A percentile compares a stretch with the other conserved stretches of the same genome.
Conservation (phyloP, 1,140 invertebrate species). For the Babylonia areolata region DNA sequence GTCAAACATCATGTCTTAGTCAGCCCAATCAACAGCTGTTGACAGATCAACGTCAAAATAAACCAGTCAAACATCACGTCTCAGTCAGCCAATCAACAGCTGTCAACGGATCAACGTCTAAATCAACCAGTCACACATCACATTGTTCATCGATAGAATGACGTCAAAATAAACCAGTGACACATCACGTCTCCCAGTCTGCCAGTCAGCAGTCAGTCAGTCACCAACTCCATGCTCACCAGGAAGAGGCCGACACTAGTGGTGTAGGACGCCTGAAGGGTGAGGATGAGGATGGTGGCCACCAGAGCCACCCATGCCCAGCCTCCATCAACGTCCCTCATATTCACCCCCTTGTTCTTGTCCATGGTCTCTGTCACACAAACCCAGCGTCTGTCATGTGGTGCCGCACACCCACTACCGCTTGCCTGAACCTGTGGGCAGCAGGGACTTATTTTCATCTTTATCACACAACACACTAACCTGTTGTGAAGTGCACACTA, state of each 20-base stretch:
- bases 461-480: not conserved
- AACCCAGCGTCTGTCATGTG: too few species aligned
- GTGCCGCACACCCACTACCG: not conserved
- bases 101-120: not conserved
- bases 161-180: too few species aligned
- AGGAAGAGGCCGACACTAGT: conserved; percentile 23
- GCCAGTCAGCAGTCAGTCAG: not conserved
- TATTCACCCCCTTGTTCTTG: not conserved
- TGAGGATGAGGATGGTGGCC: conserved; percentile 19
- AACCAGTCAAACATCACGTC: too few species aligned
- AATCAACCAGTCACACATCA: not conserved
- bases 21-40: too few species aligned
- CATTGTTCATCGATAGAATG: not conserved
- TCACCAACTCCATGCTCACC: conserved; percentile 3
- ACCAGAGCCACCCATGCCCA: conserved; percentile 40
- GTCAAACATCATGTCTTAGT: too few species aligned
- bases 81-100: too few species aligned
- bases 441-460: not conserved
- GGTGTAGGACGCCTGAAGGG: not conserved
- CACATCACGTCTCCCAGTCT: not conserved
- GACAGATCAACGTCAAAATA: too few species aligned
- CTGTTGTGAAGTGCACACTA: not conserved
- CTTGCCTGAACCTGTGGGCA: not conserved
- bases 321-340: conserved; percentile 30
- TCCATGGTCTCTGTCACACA: not conserved